These are phyloP conservation scores for Pristis pectinata DNA, from an alignment of 2,797 vertebrate genomes.

Conservation along the genomic window DNA sequence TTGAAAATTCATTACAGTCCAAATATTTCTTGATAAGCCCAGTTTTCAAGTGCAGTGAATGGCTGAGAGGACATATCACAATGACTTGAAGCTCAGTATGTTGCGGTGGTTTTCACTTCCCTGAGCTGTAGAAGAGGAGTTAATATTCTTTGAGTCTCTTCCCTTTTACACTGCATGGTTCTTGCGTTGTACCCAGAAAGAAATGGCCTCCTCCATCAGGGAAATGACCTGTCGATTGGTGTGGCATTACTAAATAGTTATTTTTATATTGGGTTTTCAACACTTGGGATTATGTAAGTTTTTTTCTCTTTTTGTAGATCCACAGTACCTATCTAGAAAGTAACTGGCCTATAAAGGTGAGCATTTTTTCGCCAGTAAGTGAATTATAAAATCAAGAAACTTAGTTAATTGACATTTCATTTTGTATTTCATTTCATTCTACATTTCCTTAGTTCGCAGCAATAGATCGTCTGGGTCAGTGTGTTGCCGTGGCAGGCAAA, in stretches of 20 bases:
- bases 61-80: background rate
- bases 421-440: background rate
- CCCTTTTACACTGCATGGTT: background rate
- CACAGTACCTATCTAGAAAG: conserved; percentile 95
- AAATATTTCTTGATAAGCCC: background rate
- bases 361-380: conserved; percentile 41
- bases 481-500: conserved; percentile 88
- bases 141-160: background rate
- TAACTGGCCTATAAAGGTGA: conserved; percentile 97
- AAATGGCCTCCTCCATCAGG: background rate
- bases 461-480: conserved; percentile 89
- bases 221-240: background rate
- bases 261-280: background rate
- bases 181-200: background rate
- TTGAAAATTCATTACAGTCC: background rate
- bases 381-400: background rate
- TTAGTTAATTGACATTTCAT: background rate
- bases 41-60: background rate
- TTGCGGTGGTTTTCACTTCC: background rate
- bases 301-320: conserved; percentile 65
- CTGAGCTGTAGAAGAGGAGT: background rate
- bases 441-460: conserved; percentile 77
- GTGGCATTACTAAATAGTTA: background rate
- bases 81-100: background rate
- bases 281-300: background rate